Base-by-base conservation (phyloP, 2,797 vertebrate species). In the Myripristis jacobus region DNA sequence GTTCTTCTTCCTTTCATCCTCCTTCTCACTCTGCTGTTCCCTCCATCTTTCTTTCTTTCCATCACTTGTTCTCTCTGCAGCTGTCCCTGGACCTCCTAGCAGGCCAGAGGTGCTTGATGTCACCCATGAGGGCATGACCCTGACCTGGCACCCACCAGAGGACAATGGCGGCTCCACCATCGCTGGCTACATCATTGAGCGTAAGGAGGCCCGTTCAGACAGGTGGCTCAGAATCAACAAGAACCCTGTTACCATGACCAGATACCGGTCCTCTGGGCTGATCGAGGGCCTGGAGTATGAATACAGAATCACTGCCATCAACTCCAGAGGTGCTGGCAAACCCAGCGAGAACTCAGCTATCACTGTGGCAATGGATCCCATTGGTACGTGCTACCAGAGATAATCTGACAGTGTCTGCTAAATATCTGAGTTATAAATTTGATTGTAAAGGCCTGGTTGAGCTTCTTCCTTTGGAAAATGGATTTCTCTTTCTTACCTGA, bases 201-300 rank as follows among this genome's bases (percentile, higher is more conserved):
- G 97, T 65, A 99, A 98, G 87, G 98, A 99, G 90, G 90, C 95
- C 36, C 92, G 88, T 88, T 96, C 98, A 70, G 97, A 99, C 53
- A 94, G 98, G 77, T 99, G 98, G 98, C 58, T 99, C 80, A 95
- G 92, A 77, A 95, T 95, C 73, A 99, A 96, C 86, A 99, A 99
- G 93, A 95, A 98, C 65, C 94, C 96, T 25, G 96, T 99, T 59
- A 99, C 98, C 1, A 99, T 99, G 98, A 99, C 97, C 57, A 94
- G 97, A 57, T 99, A 97, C 66, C 96, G 98, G 51, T 97, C 98
- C 52, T 97, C 97, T n/a, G 98, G 97, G 50, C 92, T 99, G 79
- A 94, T 96, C 9, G 98, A 99, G 92, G 95, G 97, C 79, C 90
- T 96, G 73, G 98, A 99, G 91, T 99, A 99, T 63, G 98, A 99